phyloP scores from a whole-genome alignment of 1,140 invertebrate genomes.

The Akabosia matsudoensis region DNA sequence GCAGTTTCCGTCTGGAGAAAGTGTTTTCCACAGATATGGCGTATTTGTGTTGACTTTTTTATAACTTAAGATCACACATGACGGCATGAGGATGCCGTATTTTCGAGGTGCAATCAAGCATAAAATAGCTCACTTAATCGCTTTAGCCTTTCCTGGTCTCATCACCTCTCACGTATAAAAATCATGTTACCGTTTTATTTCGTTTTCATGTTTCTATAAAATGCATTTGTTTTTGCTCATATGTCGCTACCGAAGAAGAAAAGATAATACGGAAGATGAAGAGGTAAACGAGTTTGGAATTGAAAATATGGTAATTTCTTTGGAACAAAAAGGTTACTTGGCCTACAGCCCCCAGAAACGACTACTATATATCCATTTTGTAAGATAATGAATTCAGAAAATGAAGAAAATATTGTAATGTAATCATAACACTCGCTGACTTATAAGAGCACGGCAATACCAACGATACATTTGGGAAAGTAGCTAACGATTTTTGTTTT shows the following conservation, averaged over 20 bases:
- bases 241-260: background rate
- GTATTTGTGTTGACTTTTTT: too few species aligned
- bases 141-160: background rate
- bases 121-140: background rate
- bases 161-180: background rate
- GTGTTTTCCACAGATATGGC: too few species aligned
- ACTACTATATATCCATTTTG: background rate
- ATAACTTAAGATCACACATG: background rate
- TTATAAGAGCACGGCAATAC: too few species aligned
- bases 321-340: background rate
- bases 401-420: background rate
- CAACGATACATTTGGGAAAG: too few species aligned
- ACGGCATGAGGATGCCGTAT: background rate
- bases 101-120: background rate
- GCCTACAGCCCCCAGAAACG: too few species aligned
- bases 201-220: background rate
- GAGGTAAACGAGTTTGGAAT: background rate
- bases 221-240: background rate
- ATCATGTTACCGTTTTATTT: background rate
- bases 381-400: background rate
- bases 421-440: background rate
- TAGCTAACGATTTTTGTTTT: too few species aligned
- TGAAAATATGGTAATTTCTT: constrained; percentile 20
- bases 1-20: too few species aligned
- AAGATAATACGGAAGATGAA: background rate